Percentiles rank a stretch among this genome's conserved stretches.
Conservation (phyloP, 2,797 vertebrate species). For the Dromococcyx pavoninus region DNA sequence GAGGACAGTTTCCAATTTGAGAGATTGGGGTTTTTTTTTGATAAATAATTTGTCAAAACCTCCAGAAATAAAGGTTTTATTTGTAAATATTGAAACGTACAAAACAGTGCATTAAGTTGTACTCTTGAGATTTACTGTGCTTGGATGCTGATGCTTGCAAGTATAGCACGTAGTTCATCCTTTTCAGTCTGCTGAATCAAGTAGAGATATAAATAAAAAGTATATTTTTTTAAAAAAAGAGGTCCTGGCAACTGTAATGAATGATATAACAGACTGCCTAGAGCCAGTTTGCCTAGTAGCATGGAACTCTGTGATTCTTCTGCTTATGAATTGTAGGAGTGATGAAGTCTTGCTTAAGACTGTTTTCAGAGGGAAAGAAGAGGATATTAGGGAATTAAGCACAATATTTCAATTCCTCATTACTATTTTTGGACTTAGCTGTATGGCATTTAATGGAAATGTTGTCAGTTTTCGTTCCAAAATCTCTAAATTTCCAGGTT, state of each 20-base stretch:
- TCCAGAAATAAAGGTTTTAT: not conserved
- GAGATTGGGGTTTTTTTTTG: rapidly evolving
- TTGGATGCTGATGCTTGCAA: not conserved
- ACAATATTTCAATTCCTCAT: not conserved
- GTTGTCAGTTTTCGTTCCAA: not conserved
- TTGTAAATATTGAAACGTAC: not conserved
- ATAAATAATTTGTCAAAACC: not conserved
- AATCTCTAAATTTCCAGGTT: not conserved
- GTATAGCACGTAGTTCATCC: not conserved
- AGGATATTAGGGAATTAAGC: not conserved
- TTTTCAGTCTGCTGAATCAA: not conserved
- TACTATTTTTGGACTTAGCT: not conserved
- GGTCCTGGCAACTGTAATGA: not conserved
- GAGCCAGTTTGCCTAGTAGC: not conserved
- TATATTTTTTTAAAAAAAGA: too few species aligned
- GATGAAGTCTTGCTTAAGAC: not conserved
- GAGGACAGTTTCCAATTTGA: not conserved
- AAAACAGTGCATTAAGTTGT: not conserved
- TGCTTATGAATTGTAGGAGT: not conserved
- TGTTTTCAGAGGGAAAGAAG: not conserved
- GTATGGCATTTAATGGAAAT: not conserved
- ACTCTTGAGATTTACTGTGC: not conserved
- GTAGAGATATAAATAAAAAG: not conserved
- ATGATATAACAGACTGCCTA: not conserved
- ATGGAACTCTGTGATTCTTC: not conserved